phyloP scores from a whole-genome alignment of 2,797 vertebrate genomes.

The Loris lydekkerianus region DNA sequence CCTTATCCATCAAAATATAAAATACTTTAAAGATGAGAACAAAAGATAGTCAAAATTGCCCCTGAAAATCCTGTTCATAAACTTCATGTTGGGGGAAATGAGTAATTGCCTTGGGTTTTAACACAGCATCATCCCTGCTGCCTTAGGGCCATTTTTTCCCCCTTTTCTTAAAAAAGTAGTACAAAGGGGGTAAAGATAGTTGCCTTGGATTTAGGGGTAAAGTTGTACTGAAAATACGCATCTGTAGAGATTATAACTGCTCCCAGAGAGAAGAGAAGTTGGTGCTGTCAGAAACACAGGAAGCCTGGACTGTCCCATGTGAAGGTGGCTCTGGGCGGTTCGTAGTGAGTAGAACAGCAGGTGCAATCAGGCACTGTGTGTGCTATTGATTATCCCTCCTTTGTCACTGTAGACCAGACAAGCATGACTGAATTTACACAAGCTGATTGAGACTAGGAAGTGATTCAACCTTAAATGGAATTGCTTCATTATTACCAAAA shows the following conservation, averaged over 20 bases:
- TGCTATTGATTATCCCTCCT: constrained; percentile 4
- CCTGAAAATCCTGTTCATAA: constrained; percentile 11
- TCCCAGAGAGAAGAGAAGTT: not conserved
- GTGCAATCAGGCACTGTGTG: not conserved
- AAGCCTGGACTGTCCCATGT: not conserved
- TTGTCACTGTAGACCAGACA: not conserved
- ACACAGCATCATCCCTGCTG: not conserved
- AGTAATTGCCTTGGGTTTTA: not conserved
- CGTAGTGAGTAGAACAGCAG: not conserved
- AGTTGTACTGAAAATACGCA: not conserved
- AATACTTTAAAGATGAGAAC: not conserved
- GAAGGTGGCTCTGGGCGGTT: not conserved
- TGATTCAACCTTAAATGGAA: not conserved
- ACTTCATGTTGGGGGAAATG: not conserved
- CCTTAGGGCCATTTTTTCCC: not conserved
- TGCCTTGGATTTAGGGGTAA: not conserved
- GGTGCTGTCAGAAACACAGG: not conserved
- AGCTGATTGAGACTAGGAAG: constrained; percentile 1
- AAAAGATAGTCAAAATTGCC: not conserved
- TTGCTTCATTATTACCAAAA: constrained; percentile 31
- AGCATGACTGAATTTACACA: not conserved
- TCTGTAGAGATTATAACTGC: not conserved
- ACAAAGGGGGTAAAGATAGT: not conserved
- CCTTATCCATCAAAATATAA: not conserved
- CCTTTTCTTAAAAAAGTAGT: not conserved